Base-by-base conservation (phyloP, 64 coral and sea anemone species). In the Actinia tenebrosa region DNA sequence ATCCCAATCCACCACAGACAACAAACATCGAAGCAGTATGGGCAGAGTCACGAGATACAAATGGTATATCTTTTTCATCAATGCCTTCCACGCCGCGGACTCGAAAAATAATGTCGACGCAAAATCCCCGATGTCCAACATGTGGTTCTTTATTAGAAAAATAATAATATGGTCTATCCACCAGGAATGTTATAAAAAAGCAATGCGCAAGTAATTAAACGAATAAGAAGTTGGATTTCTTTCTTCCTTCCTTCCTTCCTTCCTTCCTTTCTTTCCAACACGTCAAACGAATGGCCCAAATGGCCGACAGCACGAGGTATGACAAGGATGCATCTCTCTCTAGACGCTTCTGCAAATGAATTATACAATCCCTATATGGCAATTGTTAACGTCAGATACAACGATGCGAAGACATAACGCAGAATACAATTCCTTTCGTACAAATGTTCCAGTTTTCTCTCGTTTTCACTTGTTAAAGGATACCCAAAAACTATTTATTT, bases 91-190 rank as follows among this genome's bases (percentile, higher is more conserved):
- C 91, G 80, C 94, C 91, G 22, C 91, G 91, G 23, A 82, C 82
- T 60, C 69, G 88, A 8, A 93, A 87, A 80, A 86, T 83, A 59
- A 80, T 85, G 14, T 54, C 86, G 42, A 79, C 88, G n/a, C 69
- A 78, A 27, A 59, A 55, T 47, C 91, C 94, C 9, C 85, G 88
- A 71, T 97, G 94, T 77, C 94, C 94, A 16, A 97, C 94, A 18
- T 97, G 94, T 77, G 94, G 94, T 7, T 93, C 91, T 69, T 84
- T 88, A 68, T 83, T 97, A n/a, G 91, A 97, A 50, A 50, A 92
- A 88, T 63, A 92, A 88, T 81, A 89, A 92, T 26, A 42, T 87
- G 16, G 27, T 87, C 44, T 23, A 55, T 75, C 69, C 69, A 13
- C 25, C 69, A 13, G 15, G 26, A 75, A 75, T 30, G 10, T n/a